Base-by-base conservation (phyloP, 2,113 vertebrate species). In the Picathartes gymnocephalus region DNA sequence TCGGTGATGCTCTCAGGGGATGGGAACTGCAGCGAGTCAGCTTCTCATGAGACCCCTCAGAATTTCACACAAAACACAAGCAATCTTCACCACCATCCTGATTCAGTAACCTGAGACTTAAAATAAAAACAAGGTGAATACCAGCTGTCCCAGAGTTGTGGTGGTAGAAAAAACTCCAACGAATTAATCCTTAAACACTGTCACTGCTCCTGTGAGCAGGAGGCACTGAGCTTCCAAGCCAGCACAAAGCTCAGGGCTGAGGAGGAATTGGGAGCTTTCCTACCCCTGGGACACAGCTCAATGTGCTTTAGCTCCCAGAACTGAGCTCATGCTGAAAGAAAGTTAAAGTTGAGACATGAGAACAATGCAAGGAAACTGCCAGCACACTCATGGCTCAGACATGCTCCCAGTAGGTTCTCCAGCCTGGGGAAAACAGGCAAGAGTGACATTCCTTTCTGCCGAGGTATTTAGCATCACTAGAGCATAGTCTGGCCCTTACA, bases 301-400 rank as follows among this genome's bases (percentile, higher is more conserved):
- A 17, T 48, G 61, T 69, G 50, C 51, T 73, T 45, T 1, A 86
- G 68, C 44, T 92, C 85, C 85, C 72, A 92, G 81, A 81, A 82
- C 92, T 81, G 92, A 95, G 88, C 64, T 81, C 88, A 50, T 42
- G 73, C 13, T 71, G 88, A 90, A 93, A 94, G 90, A 95, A 96
- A 97, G 90, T 68, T 94, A 90, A 94, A 97, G 90, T 78, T 93
- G 92, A 94, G 69, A 90, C 93, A 92, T 0, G 72, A 96, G 93
- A 96, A 97, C 95, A 97, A 96, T 93, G 90, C 90, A 92, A 97
- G 94, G 95, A 97, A 97, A 96, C 88, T 94, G 94, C 92, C 95
- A 96, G 71, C 88, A 88, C 22, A 54, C 60, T 94, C 88, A 88
- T 39, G 76, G 90, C 92, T 95, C 88, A 93, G 69, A 90, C 92